These are phyloP conservation scores for Thecophora atra DNA, from an alignment of 2,888 invertebrate species.

Conservation along the genomic window DNA sequence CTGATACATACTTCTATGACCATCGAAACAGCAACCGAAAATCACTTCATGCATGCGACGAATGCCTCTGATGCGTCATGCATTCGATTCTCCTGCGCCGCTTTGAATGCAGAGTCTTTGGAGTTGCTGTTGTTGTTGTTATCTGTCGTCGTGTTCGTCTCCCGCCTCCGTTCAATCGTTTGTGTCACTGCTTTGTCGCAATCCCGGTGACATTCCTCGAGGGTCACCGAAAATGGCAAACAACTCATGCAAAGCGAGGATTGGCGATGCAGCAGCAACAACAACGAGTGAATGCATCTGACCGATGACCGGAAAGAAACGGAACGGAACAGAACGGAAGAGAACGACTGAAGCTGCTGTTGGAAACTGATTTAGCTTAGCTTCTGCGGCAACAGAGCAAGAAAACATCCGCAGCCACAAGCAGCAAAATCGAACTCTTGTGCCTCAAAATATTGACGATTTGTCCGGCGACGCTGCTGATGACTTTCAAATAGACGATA, in stretches of 20 bases:
- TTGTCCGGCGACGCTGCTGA: slow-evolving; percentile 3
- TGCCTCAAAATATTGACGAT: slow-evolving; percentile 28
- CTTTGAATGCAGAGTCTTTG: background rate
- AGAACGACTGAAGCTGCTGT: no score
- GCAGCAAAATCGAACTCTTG: background rate
- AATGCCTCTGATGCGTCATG: slow-evolving; percentile 22
- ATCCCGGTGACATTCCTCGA: slow-evolving; percentile 27
- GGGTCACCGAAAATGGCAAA: slow-evolving; percentile 33
- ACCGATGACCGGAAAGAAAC: slow-evolving; percentile 10
- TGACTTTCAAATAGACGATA: slow-evolving; percentile 33
- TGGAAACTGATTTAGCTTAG: slow-evolving; percentile 20
- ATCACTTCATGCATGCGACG: slow-evolving; percentile 13
- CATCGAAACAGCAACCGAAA: background rate
- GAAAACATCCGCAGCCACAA: slow-evolving; percentile 2
- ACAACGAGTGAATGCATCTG: background rate
- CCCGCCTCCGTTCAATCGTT: background rate
- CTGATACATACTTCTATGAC: background rate
- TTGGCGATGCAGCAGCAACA: background rate
- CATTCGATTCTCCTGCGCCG: background rate
- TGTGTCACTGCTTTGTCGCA: background rate
- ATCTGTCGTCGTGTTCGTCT: background rate
- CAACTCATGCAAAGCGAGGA: slow-evolving; percentile 29
- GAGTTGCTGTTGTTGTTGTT: background rate
- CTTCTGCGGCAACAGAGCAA: slow-evolving; percentile 20
- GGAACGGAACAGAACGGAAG: background rate